Percentiles rank a stretch among this genome's conserved stretches.
phyloP scores from a whole-genome alignment of 2,888 invertebrate species.

The Rhagophthalmus giganteus region DNA sequence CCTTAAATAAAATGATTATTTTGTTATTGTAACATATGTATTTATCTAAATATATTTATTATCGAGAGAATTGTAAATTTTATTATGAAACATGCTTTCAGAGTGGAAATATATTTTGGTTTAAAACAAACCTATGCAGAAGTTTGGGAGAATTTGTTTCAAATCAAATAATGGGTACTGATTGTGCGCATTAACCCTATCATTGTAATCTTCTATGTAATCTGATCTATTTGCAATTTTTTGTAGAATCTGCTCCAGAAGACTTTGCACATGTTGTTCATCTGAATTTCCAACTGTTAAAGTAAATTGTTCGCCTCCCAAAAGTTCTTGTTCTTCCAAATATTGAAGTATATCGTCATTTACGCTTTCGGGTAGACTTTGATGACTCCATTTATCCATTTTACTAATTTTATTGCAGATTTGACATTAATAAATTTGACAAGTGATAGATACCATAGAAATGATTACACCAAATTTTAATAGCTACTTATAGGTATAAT shows the following conservation, averaged over 20 bases:
- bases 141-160: constrained; percentile 40
- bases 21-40: constrained; percentile 8
- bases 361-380: constrained; percentile 5
- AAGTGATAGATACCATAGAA: no score
- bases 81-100: no score
- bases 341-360: constrained; percentile 33
- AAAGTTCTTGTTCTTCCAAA: constrained; percentile 20
- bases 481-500: no score
- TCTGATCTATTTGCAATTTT: constrained; percentile 40
- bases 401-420: neutral
- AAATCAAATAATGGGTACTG: constrained; percentile 45
- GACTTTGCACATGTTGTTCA: constrained; percentile 15
- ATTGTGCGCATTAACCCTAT: constrained; percentile 40
- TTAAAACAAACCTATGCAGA: constrained; percentile 48
- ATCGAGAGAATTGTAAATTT: no score
- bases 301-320: constrained; percentile 8
- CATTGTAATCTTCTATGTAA: constrained; percentile 41
- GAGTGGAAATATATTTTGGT: no score
- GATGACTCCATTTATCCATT: constrained; percentile 7
- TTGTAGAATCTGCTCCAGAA: constrained; percentile 42
- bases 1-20: no score
- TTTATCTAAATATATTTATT: constrained; percentile 11
- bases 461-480: no score
- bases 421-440: constrained; percentile 1
- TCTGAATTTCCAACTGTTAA: neutral